phyloP scores from a whole-genome alignment of 2,888 invertebrate genomes.

The Lasiommata megera region DNA sequence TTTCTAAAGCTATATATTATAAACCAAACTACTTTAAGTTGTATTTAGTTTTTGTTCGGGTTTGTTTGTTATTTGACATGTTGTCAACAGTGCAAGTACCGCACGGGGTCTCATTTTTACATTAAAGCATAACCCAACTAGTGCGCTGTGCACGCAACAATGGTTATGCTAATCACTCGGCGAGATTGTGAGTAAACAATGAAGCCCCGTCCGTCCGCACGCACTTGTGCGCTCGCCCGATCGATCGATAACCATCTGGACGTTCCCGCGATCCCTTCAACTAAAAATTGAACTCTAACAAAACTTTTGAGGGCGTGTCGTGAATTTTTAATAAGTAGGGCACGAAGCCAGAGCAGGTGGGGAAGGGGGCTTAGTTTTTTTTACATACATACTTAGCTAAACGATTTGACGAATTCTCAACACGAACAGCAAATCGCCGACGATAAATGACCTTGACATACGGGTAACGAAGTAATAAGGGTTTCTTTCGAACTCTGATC shows the following conservation, averaged over 20 bases:
- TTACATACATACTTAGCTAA: neutral
- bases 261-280: constrained; percentile 30
- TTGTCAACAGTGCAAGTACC: too few species aligned
- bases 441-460: too few species aligned
- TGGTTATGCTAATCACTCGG: constrained; percentile 70
- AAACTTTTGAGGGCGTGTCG: neutral
- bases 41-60: too few species aligned
- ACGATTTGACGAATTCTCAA: neutral
- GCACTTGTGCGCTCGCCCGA: constrained; percentile 37
- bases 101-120: constrained; percentile 16
- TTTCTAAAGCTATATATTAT: too few species aligned
- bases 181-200: constrained; percentile 70
- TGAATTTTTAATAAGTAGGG: neutral
- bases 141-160: constrained; percentile 50
- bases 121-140: constrained; percentile 21
- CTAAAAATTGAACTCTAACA: constrained; percentile 13
- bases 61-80: too few species aligned
- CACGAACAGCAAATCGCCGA: too few species aligned
- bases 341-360: neutral
- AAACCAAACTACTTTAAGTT: too few species aligned
- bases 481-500: too few species aligned
- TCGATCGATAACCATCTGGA: constrained; percentile 70
- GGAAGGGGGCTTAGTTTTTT: neutral
- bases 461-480: too few species aligned
- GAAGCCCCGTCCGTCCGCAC: constrained; percentile 32